Base-by-base conservation (phyloP, 2,797 vertebrate species). In the Poecilia picta region DNA sequence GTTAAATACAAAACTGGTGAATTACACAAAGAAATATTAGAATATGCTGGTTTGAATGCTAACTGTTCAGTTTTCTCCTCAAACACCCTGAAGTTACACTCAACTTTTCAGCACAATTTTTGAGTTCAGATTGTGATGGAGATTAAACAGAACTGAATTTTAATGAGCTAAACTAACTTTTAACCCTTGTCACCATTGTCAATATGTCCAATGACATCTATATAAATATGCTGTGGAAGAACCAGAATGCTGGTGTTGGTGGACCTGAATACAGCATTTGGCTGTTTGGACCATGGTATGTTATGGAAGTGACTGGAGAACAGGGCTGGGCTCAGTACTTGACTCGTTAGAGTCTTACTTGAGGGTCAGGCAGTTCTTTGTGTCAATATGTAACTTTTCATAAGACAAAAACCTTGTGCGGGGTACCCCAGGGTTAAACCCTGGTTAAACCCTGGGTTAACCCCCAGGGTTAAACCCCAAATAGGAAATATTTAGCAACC, bases 21-120 rank as follows among this genome's bases (percentile, higher is more conserved):
- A 49, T 68, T 75, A 49, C 25, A 49, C 55, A 49, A 75, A 43
- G 77, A 31, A 57, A 25, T 43, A n/a, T 78, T 47, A 78, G 45
- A 45, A 72, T 31, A 4, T 64, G 1, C 28, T 62, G 59, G 31
- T 33, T 64, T 64, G 16, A 64, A 64, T 64, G 59, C 8, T 4
- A 64, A 36, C 15, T 36, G 31, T 1, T 64, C 59, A 8, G 1
- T 33, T 20, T 8, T 36, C 3, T 33, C 31, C 59, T 36, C 16
- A 62, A 31, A 62, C n/a, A 62, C 31, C 28, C 16, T 62, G 7
- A 33, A 1, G 59, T 20, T 64, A 64, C 15, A 36, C 11, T 36
- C 7, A 18, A 64, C 8, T 18, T 36, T 18, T 33, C 31, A 64
- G 16, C 33, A 16, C 31, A 64, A 36, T 64, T 36, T 16, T 64